Evolutionary conservation across 2,888 invertebrate genomes (phyloP).

Genomic region (Heliconius ismenius): DNA sequence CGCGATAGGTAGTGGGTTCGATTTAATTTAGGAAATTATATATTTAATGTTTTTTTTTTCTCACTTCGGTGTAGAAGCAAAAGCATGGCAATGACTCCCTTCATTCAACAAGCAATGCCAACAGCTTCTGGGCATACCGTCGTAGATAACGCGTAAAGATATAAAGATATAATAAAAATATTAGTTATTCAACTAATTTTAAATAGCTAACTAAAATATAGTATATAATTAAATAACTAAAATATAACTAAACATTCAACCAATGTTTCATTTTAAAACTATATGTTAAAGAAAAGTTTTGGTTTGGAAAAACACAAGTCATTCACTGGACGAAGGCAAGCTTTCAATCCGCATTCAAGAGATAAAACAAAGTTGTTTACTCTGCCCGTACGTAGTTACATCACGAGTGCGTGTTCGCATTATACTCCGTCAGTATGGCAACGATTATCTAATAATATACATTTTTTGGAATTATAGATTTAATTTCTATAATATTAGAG

Average conservation of each 20-base stretch:
- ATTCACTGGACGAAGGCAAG: slow-evolving; percentile 14
- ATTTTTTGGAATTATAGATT: background rate
- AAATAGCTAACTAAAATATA: too few relatives aligned
- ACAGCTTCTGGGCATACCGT: too few relatives aligned
- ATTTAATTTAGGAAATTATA: background rate
- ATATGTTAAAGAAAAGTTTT: background rate
- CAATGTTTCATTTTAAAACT: background rate
- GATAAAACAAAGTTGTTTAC: slow-evolving; percentile 36
- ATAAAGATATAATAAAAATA: too few relatives aligned
- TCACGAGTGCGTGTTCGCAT: slow-evolving; percentile 8
- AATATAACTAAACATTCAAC: background rate
- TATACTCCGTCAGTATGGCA: background rate
- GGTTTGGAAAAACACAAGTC: background rate
- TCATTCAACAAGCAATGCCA: background rate
- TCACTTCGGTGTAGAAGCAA: background rate
- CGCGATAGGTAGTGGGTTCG: background rate
- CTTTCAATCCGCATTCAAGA: slow-evolving; percentile 32
- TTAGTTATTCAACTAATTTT: too few relatives aligned
- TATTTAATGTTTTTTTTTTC: background rate
- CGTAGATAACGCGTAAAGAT: too few relatives aligned
- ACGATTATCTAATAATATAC: background rate
- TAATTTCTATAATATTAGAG: too few relatives aligned
- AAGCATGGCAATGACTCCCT: background rate
- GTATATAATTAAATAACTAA: too few relatives aligned
- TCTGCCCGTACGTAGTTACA: slow-evolving; percentile 22